Percentiles rank a stretch among this genome's conserved stretches.
Evolutionary conservation across 2,888 invertebrate genomes (phyloP).

Genomic region (Mythimna loreyi): DNA sequence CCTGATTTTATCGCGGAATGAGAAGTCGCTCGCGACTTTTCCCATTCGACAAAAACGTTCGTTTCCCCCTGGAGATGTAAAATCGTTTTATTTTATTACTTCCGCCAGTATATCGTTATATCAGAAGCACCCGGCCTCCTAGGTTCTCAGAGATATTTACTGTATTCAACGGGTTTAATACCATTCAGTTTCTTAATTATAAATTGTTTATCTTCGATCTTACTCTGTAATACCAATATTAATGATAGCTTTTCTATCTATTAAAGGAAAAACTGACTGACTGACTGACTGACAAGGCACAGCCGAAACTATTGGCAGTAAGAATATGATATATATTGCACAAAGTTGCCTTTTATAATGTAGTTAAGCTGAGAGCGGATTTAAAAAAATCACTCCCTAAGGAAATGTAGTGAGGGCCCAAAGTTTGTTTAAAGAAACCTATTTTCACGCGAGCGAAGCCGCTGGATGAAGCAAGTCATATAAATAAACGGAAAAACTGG

Average conservation of each 20-base stretch:
- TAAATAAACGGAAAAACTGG: no score
- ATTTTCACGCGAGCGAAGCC: no score
- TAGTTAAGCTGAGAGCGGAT: no score
- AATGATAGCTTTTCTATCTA: slow-evolving; percentile 17
- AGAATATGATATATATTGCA: no score
- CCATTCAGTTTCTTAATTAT: slow-evolving; percentile 39
- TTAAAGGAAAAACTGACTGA: no score
- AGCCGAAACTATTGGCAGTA: no score
- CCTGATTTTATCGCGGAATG: slow-evolving; percentile 90
- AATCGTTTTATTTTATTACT: slow-evolving; percentile 91
- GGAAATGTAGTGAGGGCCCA: no score
- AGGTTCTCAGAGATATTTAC: slow-evolving; percentile 78
- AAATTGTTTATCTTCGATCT: slow-evolving; percentile 31
- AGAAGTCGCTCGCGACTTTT: slow-evolving; percentile 90
- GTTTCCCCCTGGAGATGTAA: slow-evolving; percentile 89
- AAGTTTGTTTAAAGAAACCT: no score
- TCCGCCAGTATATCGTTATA: slow-evolving; percentile 89
- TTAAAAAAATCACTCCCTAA: no score
- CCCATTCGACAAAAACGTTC: slow-evolving; percentile 90
- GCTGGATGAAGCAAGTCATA: no score
- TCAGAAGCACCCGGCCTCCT: slow-evolving; percentile 80
- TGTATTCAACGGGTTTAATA: slow-evolving; percentile 72
- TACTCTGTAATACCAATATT: not conserved
- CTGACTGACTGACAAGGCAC: no score
- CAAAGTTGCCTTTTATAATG: no score